Evolutionary conservation across 2,888 invertebrate species (phyloP), one percentile per base, ranked within the genome.

Genomic region (Eudemis profundana): DNA sequence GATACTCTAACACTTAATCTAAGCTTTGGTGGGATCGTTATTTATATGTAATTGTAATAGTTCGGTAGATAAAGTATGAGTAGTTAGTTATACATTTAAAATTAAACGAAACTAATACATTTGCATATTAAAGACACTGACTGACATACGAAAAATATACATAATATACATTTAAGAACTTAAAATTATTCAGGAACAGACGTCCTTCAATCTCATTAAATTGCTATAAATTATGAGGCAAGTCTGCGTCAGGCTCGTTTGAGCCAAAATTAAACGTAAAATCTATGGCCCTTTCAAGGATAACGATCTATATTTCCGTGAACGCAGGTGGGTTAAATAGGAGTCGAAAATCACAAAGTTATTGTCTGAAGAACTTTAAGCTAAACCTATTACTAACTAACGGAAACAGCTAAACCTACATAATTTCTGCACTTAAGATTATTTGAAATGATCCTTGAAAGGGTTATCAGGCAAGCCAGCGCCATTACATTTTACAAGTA

Each of bases 21-120:
- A 91, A 86, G 77, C 91, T 92, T 92, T 92, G 92, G 92, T 92
- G 92, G 92, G 92, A 91, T 92, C 86, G 79, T 88, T 86, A 77
- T 75, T 88, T 86, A 77, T 75, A 85, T 74, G 75, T 68, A 74
- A 84, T 81, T 86, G 81, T 82, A 82, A 82, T 84, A 85, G 84
- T 86, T 88, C 85, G 83, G 84, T 84, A 82, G 77, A 81, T 76
- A 68, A 63, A 64, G 61, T 70, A 65, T 54, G 54, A 66, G 40
- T 66, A 59, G 40, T 61, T 65, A 56, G 27, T 62, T 40, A 56
- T 33, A 65, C 47, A 50, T 60, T 65, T 47, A 38, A 36, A 59
- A 29, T 50, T 53, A 60, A 29, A 60, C 46, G 38, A 60, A 60
- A 60, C 46, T 47, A 51, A 64, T 62, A 62, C 40, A 47, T 50